Evolutionary conservation across 2,888 invertebrate species (phyloP).

Genomic region (Macrophya alboannulata): DNA sequence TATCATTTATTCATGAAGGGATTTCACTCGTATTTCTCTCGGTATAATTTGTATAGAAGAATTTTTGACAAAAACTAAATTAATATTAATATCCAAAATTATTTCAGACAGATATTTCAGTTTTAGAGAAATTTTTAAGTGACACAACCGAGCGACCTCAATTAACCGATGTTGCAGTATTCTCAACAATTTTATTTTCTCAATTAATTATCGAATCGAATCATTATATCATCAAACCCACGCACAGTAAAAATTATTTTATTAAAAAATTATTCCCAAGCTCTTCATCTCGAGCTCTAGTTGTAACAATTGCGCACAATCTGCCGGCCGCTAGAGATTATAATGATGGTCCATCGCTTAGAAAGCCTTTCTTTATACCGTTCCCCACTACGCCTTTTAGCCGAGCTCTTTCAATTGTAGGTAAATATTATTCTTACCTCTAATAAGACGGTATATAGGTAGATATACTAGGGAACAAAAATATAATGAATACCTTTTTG

Average conservation of each 20-base stretch:
- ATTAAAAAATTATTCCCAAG: not conserved
- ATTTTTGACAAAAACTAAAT: not conserved
- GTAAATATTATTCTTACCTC: not conserved
- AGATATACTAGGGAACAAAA: not conserved
- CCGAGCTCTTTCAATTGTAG: not conserved
- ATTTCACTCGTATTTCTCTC: constrained; percentile 16
- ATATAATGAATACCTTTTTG: constrained; percentile 26
- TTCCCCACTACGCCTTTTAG: constrained; percentile 26
- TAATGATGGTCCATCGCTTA: constrained; percentile 51
- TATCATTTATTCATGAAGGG: constrained; percentile 27
- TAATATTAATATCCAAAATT: not conserved
- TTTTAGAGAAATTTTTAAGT: not conserved
- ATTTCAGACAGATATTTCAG: not conserved
- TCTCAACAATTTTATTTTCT: not conserved
- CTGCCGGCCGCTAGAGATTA: constrained; percentile 44
- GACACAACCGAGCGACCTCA: not conserved
- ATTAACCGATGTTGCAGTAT: not conserved
- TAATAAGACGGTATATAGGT: not conserved
- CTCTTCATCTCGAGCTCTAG: not conserved
- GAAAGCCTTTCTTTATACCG: constrained; percentile 52
- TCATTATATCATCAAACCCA: not conserved
- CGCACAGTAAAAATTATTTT: not conserved
- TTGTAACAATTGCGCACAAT: constrained; percentile 19
- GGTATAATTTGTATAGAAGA: not conserved
- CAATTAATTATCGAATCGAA: not conserved